Conservation (phyloP, 2,888 invertebrate species). For the Rotaria magnacalcarata region DNA sequence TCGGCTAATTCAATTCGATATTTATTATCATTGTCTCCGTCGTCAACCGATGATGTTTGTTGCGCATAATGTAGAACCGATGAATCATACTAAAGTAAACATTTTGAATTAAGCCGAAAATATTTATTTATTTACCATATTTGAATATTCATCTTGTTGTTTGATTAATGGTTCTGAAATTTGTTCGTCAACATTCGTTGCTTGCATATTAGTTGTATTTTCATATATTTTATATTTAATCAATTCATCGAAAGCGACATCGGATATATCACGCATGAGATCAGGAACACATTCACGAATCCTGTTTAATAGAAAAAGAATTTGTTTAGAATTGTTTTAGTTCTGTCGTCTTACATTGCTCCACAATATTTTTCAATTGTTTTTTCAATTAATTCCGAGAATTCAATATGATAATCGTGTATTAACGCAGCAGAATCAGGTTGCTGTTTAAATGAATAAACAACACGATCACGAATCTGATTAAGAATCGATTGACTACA, state of each 20-base stretch:
- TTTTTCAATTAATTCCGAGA: not conserved
- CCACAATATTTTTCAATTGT: constrained; percentile 17
- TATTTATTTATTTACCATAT: not conserved
- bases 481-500: not conserved
- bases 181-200: not conserved
- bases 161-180: not conserved
- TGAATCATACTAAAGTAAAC: not conserved
- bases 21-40: not conserved
- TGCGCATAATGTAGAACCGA: not conserved
- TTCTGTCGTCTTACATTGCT: not conserved
- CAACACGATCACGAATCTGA: not conserved
- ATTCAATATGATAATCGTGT: not conserved
- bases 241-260: not conserved
- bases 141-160: constrained; percentile 20
- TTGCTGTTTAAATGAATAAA: constrained; percentile 16
- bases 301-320: not conserved
- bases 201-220: not conserved
- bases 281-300: not conserved
- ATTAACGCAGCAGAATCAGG: not conserved
- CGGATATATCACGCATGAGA: constrained; percentile 30
- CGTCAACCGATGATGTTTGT: not conserved
- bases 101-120: not conserved
- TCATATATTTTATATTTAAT: not conserved
- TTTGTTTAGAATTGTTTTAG: no score
- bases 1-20: constrained; percentile 33